Base-by-base conservation (phyloP, 1,140 invertebrate genomes). In the Drosophila insularis region DNA sequence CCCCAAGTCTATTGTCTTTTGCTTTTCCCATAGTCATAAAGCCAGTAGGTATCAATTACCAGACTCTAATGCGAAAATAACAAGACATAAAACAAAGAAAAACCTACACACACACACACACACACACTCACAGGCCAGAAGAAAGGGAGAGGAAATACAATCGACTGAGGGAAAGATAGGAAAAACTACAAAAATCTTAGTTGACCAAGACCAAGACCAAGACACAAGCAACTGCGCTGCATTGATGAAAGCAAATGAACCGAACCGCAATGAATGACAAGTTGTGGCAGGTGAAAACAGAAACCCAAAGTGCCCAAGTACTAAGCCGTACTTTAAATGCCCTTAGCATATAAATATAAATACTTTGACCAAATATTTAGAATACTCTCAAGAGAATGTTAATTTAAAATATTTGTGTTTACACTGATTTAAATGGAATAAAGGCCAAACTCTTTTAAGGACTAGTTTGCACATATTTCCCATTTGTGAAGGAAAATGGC, bases 31-130 rank as follows among this genome's bases (percentile, higher is more conserved):
- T 76, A 76, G 46, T 67, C 75, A 43, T 58, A 71, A 58, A 66
- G 54, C 75, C 64, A 78, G 67, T 66, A 89, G 82, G 84, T 87
- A 87, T 87, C 84, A 87, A 87, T 87, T 87, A 87, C 84, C 74
- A 73, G 72, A 70, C 69, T 86, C 79, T 86, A 86, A 86, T 82
- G 84, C 82, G 79, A 82, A 86, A 77, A 86, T 87, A 87, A 86
- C 82, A 74, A 87, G 78, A 46, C 68, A 86, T 65, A 70, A 86
- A 78, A 79, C 63, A 85, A 74, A 76, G 53, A 19, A 8, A 32
- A 39, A 35, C 13, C 50, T 40, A 61, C 39, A 59, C 68, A 74
- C 27, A 6, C 23, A 6, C 23, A 23, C 23, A 23, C 23, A 23
- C 23, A 1, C 27, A 27, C 0, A 78, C 63, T 61, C 46, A 58